Conservation (phyloP, 2,888 invertebrate species). For the Drosophila peninsularis region DNA sequence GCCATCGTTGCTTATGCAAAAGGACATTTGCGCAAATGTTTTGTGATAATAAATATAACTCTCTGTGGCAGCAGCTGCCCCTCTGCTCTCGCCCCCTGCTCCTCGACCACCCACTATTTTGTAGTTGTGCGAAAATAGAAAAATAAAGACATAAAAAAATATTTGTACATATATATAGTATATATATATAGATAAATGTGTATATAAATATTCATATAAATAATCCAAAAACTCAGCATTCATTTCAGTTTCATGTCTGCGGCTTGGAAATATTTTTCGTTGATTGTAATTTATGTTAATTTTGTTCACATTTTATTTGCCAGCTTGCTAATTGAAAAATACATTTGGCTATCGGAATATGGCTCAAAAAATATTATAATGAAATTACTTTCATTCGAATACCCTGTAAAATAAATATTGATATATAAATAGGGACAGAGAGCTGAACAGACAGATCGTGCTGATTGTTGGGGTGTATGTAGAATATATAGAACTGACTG, state of each 20-base stretch:
- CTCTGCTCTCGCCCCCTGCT: neutral
- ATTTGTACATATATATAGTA: slow-evolving; percentile 10
- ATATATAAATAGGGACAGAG: neutral
- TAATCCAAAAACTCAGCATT: slow-evolving; percentile 42
- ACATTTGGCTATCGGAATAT: slow-evolving; percentile 24
- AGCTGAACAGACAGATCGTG: neutral
- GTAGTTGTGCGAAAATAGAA: slow-evolving; percentile 25
- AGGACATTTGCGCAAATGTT: slow-evolving; percentile 79
- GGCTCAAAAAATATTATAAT: neutral
- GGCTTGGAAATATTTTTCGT: slow-evolving; percentile 53
- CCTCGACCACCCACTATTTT: neutral
- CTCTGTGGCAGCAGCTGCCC: slow-evolving; percentile 62
- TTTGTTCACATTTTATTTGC: slow-evolving; percentile 46
- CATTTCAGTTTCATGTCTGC: slow-evolving; percentile 50
- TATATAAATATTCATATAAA: slow-evolving; percentile 16
- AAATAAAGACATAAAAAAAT: slow-evolving; percentile 11
- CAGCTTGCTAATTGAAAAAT: slow-evolving; percentile 50
- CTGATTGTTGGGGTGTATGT: neutral
- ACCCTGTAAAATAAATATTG: neutral
- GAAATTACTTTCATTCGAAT: neutral
- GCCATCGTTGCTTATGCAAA: slow-evolving; percentile 77
- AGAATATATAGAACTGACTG: no score
- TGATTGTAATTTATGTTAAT: slow-evolving; percentile 63
- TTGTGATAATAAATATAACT: slow-evolving; percentile 80
- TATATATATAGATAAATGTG: no score